These are phyloP conservation scores for honey bee (Apis mellifera) DNA, from an alignment of 1,140 invertebrate genomes.

Conservation along the genomic window DNA sequence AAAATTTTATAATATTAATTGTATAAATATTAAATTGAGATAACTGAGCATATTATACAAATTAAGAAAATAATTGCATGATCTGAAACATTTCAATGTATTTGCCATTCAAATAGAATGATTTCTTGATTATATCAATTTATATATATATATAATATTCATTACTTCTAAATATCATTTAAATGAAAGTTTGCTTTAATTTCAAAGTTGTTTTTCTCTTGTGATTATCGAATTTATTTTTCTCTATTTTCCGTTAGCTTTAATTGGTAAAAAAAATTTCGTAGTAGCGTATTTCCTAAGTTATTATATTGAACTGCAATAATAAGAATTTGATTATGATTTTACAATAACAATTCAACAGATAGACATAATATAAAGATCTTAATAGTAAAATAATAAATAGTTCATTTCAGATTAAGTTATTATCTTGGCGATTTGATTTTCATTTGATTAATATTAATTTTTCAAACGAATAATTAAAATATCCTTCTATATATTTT, in stretches of 20 bases:
- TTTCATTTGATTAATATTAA: neutral
- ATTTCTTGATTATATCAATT: neutral
- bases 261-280: no score
- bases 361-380: neutral
- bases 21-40: no score
- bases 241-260: neutral
- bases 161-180: neutral
- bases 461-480: conserved; percentile 20
- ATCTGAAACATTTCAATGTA: neutral
- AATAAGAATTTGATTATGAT: neutral
- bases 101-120: neutral
- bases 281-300: no score
- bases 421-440: neutral
- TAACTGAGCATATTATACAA: neutral
- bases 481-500: neutral
- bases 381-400: no score
- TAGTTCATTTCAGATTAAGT: no score
- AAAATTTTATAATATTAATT: no score
- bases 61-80: neutral
- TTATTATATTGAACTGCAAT: neutral
- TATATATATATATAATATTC: neutral
- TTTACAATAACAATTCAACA: neutral
- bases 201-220: neutral
- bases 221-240: neutral
- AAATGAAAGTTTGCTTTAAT: neutral